phyloP scores from a whole-genome alignment of 2,888 invertebrate species.

The Oxycera nigricornis region DNA sequence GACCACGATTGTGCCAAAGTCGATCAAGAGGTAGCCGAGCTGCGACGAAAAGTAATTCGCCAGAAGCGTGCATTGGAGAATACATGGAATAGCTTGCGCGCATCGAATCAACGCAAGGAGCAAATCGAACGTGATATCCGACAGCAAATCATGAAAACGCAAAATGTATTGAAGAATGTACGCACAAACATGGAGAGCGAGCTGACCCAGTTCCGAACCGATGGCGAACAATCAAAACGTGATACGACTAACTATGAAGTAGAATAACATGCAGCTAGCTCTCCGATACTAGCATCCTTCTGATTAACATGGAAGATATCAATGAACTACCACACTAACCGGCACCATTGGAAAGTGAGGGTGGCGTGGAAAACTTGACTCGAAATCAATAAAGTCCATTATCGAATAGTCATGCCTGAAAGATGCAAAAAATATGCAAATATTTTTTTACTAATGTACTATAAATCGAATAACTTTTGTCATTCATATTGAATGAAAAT shows the following conservation, averaged over 20 bases:
- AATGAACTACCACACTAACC: no score
- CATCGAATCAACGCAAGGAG: constrained; percentile 80
- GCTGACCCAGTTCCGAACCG: constrained; percentile 44
- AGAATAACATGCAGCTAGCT: not conserved
- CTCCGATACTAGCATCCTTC: constrained; percentile 6
- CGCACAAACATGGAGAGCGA: constrained; percentile 73
- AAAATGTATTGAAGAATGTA: constrained; percentile 76
- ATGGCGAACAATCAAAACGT: constrained; percentile 7
- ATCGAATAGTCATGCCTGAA: not conserved
- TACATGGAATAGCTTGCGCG: constrained; percentile 76
- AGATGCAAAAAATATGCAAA: constrained; percentile 6
- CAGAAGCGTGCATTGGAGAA: constrained; percentile 79
- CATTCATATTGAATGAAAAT: constrained; percentile 47
- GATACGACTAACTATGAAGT: not conserved
- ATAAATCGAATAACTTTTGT: constrained; percentile 27
- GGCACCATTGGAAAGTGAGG: no score
- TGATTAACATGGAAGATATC: no score
- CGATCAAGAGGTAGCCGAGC: constrained; percentile 72
- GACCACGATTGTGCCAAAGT: constrained; percentile 62
- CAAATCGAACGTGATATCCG: constrained; percentile 85
- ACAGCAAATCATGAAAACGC: constrained; percentile 80
- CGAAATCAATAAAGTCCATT: no score
- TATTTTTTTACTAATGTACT: constrained; percentile 27
- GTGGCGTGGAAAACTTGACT: no score
- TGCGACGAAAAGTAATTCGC: constrained; percentile 74